Base-by-base conservation (phyloP, 2,113 vertebrate genomes). In the Calyptommatus sinebrachiatus region DNA sequence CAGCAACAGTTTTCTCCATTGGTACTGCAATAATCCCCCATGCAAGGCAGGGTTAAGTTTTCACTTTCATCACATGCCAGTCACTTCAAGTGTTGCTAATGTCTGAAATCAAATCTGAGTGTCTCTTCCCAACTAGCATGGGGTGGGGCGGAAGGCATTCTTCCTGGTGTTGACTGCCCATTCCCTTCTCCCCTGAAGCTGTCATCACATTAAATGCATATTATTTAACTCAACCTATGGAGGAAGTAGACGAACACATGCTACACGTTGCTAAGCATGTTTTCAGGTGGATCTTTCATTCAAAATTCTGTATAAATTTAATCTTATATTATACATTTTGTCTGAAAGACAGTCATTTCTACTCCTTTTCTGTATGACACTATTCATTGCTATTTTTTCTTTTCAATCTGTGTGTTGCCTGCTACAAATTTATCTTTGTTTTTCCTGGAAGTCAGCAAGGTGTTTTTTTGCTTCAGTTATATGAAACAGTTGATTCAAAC, bases 11-110 rank as follows among this genome's bases (percentile, higher is more conserved):
- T 80, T 90, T 85, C 75, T 12, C 74, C 61, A 71, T 77, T 4
- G 16, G 5, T 77, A 65, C 67, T 80, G 20, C 53, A 82, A 73
- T 88, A 85, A 88, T 71, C 77, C 31, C 74, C 69, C 20, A 0
- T 81, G 73, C 62, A 87, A 86, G 71, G 26, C 77, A 84, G 84
- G 68, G 80, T 86, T 91, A 87, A 83, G 69, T 83, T 85, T 89
- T 81, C 62, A 77, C 69, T 89, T 88, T 89, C 77, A 79, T 85
- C 76, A 69, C 21, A 74, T 84, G 76, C 60, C 79, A 86, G 29
- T 85, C 57, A 61, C 73, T 88, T 61, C 68, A 81, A 86, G 60
- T 78, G 77, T 77, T 85, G 70, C 3, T 88, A 83, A 83, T 70
- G 57, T 80, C 65, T 83, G 85, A 90, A 87, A 89, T 84, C 18